phyloP scores from a whole-genome alignment of 2,113 vertebrate genomes.

The Abramis brama region DNA sequence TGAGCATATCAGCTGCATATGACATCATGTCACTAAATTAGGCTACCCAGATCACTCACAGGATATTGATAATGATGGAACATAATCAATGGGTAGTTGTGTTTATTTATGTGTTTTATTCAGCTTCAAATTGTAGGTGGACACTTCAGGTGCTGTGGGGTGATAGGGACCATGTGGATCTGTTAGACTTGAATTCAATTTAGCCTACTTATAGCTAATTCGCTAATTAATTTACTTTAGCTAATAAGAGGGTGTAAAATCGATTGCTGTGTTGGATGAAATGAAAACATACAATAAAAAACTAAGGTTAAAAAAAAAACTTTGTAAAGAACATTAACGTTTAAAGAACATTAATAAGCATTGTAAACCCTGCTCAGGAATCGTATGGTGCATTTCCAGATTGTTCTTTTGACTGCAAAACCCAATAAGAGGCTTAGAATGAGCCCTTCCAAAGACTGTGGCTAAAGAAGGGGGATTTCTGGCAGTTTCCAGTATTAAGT shows the following conservation, averaged over 20 bases:
- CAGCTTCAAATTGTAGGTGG: background rate
- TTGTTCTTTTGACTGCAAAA: constrained; percentile 20
- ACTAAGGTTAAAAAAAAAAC: background rate
- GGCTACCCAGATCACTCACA: background rate
- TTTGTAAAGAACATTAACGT: constrained; percentile 3
- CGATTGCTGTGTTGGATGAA: background rate
- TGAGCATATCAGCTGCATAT: background rate
- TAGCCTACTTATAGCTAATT: background rate
- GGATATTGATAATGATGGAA: background rate
- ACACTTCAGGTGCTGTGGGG: background rate
- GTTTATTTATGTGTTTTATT: background rate
- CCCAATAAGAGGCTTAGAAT: constrained; percentile 38
- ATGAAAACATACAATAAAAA: background rate
- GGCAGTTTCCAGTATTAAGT: constrained; percentile 6
- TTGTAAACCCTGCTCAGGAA: background rate
- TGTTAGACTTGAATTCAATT: background rate
- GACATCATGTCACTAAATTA: background rate
- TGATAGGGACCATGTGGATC: background rate
- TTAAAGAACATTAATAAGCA: background rate
- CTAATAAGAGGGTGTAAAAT: background rate
- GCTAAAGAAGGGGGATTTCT: constrained; percentile 1
- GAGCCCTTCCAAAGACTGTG: background rate
- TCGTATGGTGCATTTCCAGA: constrained; percentile 37
- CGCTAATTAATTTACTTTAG: background rate
- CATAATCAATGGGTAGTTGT: background rate